Percentiles rank a stretch among this genome's conserved stretches.
These are phyloP conservation scores for Coendou prehensilis DNA, from an alignment of 2,797 vertebrate genomes.

Conservation along the genomic window DNA sequence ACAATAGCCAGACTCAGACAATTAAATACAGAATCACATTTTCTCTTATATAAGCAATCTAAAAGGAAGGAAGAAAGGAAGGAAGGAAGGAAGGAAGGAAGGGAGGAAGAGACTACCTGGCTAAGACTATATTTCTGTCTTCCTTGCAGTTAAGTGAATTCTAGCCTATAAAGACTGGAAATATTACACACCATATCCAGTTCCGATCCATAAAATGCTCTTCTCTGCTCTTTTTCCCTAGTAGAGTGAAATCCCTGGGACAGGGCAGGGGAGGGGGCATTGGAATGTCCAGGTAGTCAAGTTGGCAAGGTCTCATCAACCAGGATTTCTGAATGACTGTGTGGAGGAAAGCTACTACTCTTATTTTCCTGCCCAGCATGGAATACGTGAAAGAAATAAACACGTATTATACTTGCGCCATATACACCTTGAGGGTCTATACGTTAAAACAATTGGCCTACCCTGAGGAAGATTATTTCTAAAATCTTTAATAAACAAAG, in stretches of 20 bases:
- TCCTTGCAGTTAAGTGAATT: neutral
- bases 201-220: neutral
- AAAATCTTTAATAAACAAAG: neutral
- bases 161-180: neutral
- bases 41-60: neutral
- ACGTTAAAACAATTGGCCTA: neutral
- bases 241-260: neutral
- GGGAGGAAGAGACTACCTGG: neutral
- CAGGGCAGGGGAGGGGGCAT: neutral
- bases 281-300: neutral
- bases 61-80: neutral
- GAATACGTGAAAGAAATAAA: neutral
- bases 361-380: neutral
- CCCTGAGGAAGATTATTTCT: neutral
- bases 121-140: neutral
- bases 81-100: neutral
- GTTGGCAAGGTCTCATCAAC: neutral
- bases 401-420: neutral
- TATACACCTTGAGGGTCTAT: neutral
- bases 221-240: neutral
- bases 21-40: neutral
- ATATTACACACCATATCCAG: neutral
- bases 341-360: neutral
- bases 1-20: neutral
- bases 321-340: neutral